These are phyloP conservation scores for Acanthosepion lycidas DNA, from an alignment of 2,888 invertebrate genomes.

Conservation along the genomic window DNA sequence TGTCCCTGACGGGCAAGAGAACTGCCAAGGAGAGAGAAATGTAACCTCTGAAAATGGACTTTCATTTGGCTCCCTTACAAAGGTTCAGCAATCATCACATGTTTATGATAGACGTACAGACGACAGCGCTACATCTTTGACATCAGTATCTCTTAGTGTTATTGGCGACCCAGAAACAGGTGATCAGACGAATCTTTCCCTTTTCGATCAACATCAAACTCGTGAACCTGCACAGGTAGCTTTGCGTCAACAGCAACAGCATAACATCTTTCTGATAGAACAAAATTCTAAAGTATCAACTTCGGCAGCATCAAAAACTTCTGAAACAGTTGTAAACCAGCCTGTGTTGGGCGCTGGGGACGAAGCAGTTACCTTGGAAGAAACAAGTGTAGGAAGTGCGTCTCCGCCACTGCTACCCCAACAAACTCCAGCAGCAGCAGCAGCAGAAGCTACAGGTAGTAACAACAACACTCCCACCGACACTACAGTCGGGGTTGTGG, in stretches of 20 bases:
- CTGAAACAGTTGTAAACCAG: not conserved
- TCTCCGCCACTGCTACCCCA: not conserved
- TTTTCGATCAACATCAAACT: not conserved
- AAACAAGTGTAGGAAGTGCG: not conserved
- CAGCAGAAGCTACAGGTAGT: not conserved
- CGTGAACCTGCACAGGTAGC: not conserved
- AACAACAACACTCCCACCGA: conserved; percentile 3
- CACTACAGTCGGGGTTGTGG: not conserved
- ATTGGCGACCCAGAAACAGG: too few relatives aligned
- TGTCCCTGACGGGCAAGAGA: not conserved
- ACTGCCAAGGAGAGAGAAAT: not conserved
- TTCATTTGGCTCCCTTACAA: not conserved
- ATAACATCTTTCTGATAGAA: not conserved
- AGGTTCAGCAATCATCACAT: not conserved
- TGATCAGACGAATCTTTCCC: not conserved
- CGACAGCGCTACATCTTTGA: not conserved
- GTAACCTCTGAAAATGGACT: not conserved
- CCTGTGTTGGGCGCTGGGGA: not conserved
- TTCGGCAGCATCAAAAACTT: not conserved
- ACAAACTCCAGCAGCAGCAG: not conserved
- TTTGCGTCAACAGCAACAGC: not conserved
- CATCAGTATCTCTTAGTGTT: not conserved
- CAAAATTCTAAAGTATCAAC: not conserved
- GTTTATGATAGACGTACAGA: not conserved
- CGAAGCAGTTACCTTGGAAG: not conserved